These are phyloP conservation scores for Ochropleura leucogaster DNA, from an alignment of 2,888 invertebrate genomes.

Conservation along the genomic window DNA sequence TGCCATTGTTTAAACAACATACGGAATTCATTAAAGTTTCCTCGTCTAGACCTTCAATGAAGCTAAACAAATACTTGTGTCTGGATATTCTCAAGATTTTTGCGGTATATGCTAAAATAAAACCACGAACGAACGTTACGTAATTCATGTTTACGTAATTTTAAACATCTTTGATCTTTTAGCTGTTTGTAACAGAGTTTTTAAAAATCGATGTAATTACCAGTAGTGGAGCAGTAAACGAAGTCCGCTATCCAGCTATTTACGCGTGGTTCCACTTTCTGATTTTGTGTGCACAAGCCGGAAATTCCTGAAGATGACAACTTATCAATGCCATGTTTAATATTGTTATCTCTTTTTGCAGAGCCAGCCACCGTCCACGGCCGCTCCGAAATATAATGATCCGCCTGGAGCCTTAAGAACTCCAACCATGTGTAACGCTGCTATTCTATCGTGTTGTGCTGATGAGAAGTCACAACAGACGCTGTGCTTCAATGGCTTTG, in stretches of 20 bases:
- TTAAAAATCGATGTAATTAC: slow-evolving; percentile 36
- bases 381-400: slow-evolving; percentile 58
- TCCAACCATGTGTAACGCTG: slow-evolving; percentile 77
- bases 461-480: slow-evolving; percentile 59
- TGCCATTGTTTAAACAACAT: slow-evolving; percentile 8
- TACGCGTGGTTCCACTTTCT: slow-evolving; percentile 68
- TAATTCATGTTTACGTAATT: background rate
- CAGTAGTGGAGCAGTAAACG: slow-evolving; percentile 38
- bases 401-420: slow-evolving; percentile 20
- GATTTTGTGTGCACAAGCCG: slow-evolving; percentile 59
- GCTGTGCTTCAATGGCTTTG: slow-evolving; percentile 75
- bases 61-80: slow-evolving; percentile 15
- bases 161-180: slow-evolving; percentile 15
- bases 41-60: slow-evolving; percentile 29
- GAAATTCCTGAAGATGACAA: slow-evolving; percentile 53
- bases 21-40: slow-evolving; percentile 18
- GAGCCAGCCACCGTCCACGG: slow-evolving; percentile 59
- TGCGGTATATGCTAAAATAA: background rate
- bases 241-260: slow-evolving; percentile 52
- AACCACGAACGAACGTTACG: background rate
- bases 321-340: slow-evolving; percentile 47
- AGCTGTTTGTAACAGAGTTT: slow-evolving; percentile 13
- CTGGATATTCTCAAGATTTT: slow-evolving; percentile 11
- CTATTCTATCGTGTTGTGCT: slow-evolving; percentile 80
- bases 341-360: slow-evolving; percentile 60